Evolutionary conservation across 2,888 invertebrate genomes (phyloP).

Genomic region (Ganaspis brasiliensis): DNA sequence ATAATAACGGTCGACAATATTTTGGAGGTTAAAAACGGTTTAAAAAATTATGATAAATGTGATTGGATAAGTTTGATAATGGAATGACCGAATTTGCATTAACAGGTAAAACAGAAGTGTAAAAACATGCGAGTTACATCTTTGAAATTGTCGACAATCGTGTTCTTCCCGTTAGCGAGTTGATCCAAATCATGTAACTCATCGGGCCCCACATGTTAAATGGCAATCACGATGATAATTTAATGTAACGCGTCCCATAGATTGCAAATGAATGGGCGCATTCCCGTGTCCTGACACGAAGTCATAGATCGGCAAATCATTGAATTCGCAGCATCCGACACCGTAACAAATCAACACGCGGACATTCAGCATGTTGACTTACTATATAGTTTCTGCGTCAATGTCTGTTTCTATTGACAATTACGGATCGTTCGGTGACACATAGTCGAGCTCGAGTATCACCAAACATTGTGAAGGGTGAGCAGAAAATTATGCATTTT

Average conservation of each 20-base stretch:
- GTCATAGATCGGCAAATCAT: slow-evolving; percentile 78
- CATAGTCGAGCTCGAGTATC: slow-evolving; percentile 43
- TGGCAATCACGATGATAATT: slow-evolving; percentile 74
- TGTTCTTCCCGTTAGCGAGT: slow-evolving; percentile 18
- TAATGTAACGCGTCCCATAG: slow-evolving; percentile 69
- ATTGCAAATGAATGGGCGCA: slow-evolving; percentile 55
- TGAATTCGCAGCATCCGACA: slow-evolving; percentile 76
- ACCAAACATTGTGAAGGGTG: slow-evolving; percentile 8
- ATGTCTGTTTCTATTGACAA: slow-evolving; percentile 61
- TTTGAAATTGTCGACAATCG: slow-evolving; percentile 30
- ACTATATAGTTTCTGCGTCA: slow-evolving; percentile 62
- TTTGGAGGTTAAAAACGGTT: too few species aligned
- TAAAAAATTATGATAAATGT: too few species aligned
- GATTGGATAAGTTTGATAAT: neutral
- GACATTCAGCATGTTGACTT: slow-evolving; percentile 72
- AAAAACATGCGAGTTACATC: slow-evolving; percentile 14
- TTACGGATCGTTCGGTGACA: slow-evolving; percentile 58
- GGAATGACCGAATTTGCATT: neutral
- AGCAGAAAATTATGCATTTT: slow-evolving; percentile 5
- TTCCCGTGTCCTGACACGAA: slow-evolving; percentile 66
- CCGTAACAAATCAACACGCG: slow-evolving; percentile 78
- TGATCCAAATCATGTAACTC: slow-evolving; percentile 45
- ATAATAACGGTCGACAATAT: too few species aligned
- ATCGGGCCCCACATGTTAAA: slow-evolving; percentile 53
- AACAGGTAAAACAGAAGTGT: neutral